phyloP scores from a whole-genome alignment of 2,113 vertebrate genomes.

The Leptocoma aspasia region DNA sequence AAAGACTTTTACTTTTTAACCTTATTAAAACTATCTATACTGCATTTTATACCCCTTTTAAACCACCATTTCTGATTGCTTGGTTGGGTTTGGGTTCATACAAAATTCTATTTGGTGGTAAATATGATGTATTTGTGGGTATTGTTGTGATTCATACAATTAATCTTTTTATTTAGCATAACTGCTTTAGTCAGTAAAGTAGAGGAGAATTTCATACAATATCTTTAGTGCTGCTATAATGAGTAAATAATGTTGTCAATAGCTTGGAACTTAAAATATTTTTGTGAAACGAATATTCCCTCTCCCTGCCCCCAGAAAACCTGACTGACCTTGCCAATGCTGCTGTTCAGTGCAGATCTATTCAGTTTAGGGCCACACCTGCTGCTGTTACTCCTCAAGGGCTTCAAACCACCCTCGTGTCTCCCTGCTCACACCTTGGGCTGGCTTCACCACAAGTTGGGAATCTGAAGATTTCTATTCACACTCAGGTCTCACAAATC shows the following conservation, averaged over 20 bases:
- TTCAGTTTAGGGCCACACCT: not conserved
- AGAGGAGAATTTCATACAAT: not conserved
- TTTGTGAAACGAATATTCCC: not conserved
- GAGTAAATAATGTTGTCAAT: not conserved
- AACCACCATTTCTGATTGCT: not conserved
- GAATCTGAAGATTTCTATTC: not conserved
- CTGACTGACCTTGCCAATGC: not conserved
- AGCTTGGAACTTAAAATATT: not conserved
- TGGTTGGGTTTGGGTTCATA: not conserved
- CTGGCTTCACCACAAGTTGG: rapidly evolving
- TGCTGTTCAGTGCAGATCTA: not conserved
- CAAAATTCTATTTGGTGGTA: not conserved
- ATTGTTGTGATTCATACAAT: not conserved
- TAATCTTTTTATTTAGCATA: not conserved
- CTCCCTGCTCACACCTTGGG: rapidly evolving
- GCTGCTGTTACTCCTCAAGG: not conserved
- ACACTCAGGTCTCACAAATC: rapidly evolving
- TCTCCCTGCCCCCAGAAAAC: rapidly evolving
- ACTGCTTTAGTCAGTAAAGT: not conserved
- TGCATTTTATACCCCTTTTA: not conserved
- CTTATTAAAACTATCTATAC: not conserved
- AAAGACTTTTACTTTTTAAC: not conserved
- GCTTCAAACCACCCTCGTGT: rapidly evolving
- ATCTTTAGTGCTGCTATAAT: not conserved
- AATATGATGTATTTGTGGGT: not conserved